A percentile compares a stretch with the other conserved stretches of the same genome.
These are phyloP conservation scores for Coleophora deauratella DNA, from an alignment of 2,888 invertebrate species.

Conservation along the genomic window DNA sequence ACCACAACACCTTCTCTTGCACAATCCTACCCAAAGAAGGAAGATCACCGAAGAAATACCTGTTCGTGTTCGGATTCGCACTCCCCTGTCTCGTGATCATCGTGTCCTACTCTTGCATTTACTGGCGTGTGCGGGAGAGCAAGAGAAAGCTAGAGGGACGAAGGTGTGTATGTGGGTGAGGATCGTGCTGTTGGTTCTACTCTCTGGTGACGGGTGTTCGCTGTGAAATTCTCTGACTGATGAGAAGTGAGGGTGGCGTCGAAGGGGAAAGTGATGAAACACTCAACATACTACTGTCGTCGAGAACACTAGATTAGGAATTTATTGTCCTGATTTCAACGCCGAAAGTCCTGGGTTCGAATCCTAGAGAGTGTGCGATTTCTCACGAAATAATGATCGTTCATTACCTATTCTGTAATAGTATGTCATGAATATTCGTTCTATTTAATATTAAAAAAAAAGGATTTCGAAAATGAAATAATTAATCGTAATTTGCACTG, in stretches of 20 bases:
- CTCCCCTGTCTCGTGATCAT: slow-evolving; percentile 90
- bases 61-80: slow-evolving; percentile 88
- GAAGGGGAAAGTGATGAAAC: too few relatives aligned
- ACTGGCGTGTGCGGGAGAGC: slow-evolving; percentile 83
- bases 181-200: slow-evolving; percentile 32
- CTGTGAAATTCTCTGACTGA: not conserved
- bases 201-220: slow-evolving; percentile 15
- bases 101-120: slow-evolving; percentile 89
- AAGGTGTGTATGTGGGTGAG: slow-evolving; percentile 74
- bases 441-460: too few relatives aligned
- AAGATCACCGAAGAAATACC: slow-evolving; percentile 86
- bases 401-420: too few relatives aligned
- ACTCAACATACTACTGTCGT: too few relatives aligned
- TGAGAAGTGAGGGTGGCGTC: not conserved
- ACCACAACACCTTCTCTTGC: slow-evolving; percentile 88
- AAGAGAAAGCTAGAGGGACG: slow-evolving; percentile 82
- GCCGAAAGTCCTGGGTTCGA: too few relatives aligned
- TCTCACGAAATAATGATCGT: too few relatives aligned
- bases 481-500: too few relatives aligned
- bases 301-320: too few relatives aligned
- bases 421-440: too few relatives aligned
- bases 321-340: too few relatives aligned
- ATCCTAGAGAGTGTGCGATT: too few relatives aligned
- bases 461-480: too few relatives aligned
- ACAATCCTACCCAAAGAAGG: slow-evolving; percentile 86